Evolutionary conservation across 2,888 invertebrate genomes (phyloP), one percentile per base, ranked within the genome.

Genomic region (Linnaemya vulpina): DNA sequence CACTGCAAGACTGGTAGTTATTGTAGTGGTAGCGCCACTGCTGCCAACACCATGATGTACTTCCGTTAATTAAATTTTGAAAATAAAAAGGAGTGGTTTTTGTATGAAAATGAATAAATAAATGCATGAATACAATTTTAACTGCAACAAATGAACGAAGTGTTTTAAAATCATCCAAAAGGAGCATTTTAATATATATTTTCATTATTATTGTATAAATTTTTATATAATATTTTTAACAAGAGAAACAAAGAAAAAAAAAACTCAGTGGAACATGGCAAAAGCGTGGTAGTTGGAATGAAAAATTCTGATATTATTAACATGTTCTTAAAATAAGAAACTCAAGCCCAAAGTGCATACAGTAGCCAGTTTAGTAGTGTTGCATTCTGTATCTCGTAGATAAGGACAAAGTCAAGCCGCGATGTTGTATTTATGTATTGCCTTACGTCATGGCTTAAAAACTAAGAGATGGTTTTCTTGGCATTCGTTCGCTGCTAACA

Each of bases 1-100:
- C 62, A 40, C 68, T 68, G 63, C 20, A 40, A 40, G 49, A 58
- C 38, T 51, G 43, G 49, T 22, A 22, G 53, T 53, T 62, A 20
- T 70, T 70, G 22, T 75, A 46, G 30, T 79, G 43, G 62, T 30
- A 40, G 67, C 35, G 49, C 30, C 60, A 78, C 71, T 65, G 58
- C 65, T 71, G 60, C 76, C 67, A 80, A 77, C 73, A 75, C 77
- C 60, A 76, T 51, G 76, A 68, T 82, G 65, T 85, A 74, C 85
- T 75, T 85, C 78, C 85, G 78, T 85, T 85, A 82, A 85, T 85
- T 85, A 82, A 85, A 85, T 85, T 82, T 74, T 71, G 43, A 82
- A 85, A 84, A 82, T 70, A 58, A 82, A 67, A 77, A 78, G 75
- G 60, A 82, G 82, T 71, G 78, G 68, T 74, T 83, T 53, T 83